Percentiles rank a stretch among this genome's conserved stretches.
Evolutionary conservation across 2,797 vertebrate species (phyloP).

Genomic region (Lithobates pipiens): DNA sequence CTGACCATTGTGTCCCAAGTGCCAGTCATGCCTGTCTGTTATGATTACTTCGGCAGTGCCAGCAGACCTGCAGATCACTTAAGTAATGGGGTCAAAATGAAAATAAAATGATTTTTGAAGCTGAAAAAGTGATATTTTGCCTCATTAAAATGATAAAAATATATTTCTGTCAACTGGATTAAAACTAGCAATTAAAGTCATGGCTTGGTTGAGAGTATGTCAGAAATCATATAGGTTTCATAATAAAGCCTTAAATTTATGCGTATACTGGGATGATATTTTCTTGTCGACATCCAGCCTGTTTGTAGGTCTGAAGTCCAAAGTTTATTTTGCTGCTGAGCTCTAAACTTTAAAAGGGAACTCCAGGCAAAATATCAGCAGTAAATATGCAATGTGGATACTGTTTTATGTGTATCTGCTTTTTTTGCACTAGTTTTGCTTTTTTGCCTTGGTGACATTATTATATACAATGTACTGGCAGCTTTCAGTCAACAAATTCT

Average conservation of each 20-base stretch:
- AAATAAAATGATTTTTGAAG: conserved; percentile 62
- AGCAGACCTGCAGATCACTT: conserved; percentile 58
- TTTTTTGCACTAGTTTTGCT: too few species aligned
- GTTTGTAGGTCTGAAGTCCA: conserved; percentile 1
- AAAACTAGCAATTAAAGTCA: conserved; percentile 58
- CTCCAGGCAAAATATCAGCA: neutral
- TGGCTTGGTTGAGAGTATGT: conserved; percentile 54
- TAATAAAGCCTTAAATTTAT: conserved; percentile 48
- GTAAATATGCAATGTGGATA: neutral
- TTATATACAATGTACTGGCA: too few species aligned
- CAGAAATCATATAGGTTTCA: conserved; percentile 49
- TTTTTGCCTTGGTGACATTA: too few species aligned
- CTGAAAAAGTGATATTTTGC: conserved; percentile 57
- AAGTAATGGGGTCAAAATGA: conserved; percentile 62
- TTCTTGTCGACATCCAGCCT: conserved; percentile 12
- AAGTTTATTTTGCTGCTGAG: neutral
- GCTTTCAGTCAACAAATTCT: too few species aligned
- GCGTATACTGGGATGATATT: conserved; percentile 16
- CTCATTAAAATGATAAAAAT: conserved; percentile 63
- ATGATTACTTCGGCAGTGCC: conserved; percentile 53
- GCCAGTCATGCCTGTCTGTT: conserved; percentile 59
- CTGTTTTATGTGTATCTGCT: neutral
- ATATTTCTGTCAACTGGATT: conserved; percentile 61
- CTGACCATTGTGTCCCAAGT: conserved; percentile 58
- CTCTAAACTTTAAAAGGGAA: neutral